Evolutionary conservation across 2,797 vertebrate species (phyloP).

Genomic region (Chromis chromis): DNA sequence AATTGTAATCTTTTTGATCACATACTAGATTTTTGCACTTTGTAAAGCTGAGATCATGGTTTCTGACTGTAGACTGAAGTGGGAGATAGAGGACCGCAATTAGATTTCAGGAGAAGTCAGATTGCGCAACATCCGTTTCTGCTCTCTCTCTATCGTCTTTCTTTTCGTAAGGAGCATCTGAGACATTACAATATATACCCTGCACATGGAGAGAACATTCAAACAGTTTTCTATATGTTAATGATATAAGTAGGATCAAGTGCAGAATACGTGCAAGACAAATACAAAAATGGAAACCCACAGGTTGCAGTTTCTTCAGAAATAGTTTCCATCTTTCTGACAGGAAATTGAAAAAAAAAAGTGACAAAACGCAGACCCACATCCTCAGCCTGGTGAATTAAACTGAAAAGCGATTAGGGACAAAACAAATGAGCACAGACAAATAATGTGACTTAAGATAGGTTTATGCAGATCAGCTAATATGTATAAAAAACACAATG

Average conservation of each 20-base stretch:
- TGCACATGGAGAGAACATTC: not conserved
- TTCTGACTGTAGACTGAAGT: too few relatives aligned
- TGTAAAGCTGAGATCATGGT: too few relatives aligned
- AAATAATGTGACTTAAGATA: not conserved
- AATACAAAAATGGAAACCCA: not conserved
- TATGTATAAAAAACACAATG: not conserved
- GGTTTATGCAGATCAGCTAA: not conserved
- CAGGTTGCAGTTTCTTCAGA: conserved; percentile 20
- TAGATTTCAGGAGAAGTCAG: not conserved
- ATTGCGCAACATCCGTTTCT: not conserved
- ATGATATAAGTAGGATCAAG: not conserved
- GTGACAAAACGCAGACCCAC: not conserved
- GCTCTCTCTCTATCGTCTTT: not conserved
- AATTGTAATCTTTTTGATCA: too few relatives aligned
- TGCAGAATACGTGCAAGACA: not conserved
- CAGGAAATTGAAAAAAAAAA: conserved; percentile 52
- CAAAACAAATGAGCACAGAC: not conserved
- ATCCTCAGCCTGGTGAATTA: not conserved
- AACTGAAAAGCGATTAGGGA: not conserved
- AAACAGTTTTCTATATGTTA: not conserved
- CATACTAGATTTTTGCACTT: too few relatives aligned
- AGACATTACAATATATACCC: not conserved
- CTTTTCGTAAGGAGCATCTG: not conserved
- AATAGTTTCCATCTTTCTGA: conserved; percentile 4
- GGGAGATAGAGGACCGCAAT: not conserved